Base-by-base conservation (phyloP, 23 tunicate species). In the Ciona savignyi region DNA sequence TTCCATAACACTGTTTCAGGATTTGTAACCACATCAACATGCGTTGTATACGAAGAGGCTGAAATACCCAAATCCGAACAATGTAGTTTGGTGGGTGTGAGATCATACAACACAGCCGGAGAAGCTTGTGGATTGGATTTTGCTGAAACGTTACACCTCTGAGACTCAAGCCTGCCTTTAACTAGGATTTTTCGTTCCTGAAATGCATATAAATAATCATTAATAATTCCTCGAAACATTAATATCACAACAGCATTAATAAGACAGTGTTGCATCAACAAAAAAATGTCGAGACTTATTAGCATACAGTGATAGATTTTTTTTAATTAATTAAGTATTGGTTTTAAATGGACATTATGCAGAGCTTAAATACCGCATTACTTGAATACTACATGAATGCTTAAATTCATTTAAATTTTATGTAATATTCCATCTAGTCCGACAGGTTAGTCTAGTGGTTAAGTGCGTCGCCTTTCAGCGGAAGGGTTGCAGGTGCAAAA, bases 111-210 rank as follows among this genome's bases (percentile, higher is more conserved):
- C 32, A 21, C 73, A 35, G 3, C 35, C 32, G 25, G 71, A 26
- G n/a, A 62, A 66, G 35, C 56, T 60, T 21, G 74, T 23, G 49
- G 51, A 21, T 21, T 25, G 33, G 71, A 15, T 0, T 25, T 65
- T 2, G 70, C 69, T 6, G 33, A 29, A 74, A 26, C 70, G 65
- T 27, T 71, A 30, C 48, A 33, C 33, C 28, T 15, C 11, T 48
- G 65, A 0, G 60, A 23, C 4, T 81, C 74, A 2, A 81, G 25
- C 24, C 82, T 70, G n/a, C 75, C 93, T 34, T 86, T 67, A 15
- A 72, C 83, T 6, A 86, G 4, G 20, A 73, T 62, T 62, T 86
- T 79, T 60, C 93, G 33, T 80, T 86, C 93, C 93, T 86, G 75
- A 1, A 56, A 4, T 9, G 6, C 23, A 29, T 4, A 68, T 6